These are phyloP conservation scores for Panopea generosa DNA, from an alignment of 2,888 invertebrate species.

Conservation along the genomic window DNA sequence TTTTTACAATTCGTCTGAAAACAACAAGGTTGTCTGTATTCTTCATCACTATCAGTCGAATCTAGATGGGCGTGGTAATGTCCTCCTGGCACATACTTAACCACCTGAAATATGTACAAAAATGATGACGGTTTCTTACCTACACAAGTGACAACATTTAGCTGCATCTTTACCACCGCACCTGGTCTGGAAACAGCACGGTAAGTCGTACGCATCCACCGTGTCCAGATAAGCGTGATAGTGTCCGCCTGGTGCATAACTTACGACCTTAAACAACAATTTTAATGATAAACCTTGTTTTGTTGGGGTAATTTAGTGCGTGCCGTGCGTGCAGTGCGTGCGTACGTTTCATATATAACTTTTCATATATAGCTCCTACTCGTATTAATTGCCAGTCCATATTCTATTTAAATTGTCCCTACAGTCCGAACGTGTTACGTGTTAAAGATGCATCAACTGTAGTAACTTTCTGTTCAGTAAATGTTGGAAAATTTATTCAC, in stretches of 20 bases:
- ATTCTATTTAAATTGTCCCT: no score
- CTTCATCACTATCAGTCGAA: conserved; percentile 13
- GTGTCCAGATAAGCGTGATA: conserved; percentile 60
- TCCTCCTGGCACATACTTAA: conserved; percentile 46
- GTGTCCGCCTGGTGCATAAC: conserved; percentile 49
- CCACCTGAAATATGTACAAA: conserved; percentile 34
- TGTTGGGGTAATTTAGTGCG: no score
- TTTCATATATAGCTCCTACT: no score
- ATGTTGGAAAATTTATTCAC: no score
- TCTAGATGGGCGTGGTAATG: conserved; percentile 61
- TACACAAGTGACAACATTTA: conserved; percentile 33
- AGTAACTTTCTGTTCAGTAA: no score
- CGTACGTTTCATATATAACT: no score
- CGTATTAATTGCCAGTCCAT: no score
- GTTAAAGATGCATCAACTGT: no score
- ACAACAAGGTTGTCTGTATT: conserved; percentile 41
- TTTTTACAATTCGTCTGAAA: conserved; percentile 36
- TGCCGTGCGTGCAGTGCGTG: no score
- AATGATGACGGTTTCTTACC: conserved; percentile 13
- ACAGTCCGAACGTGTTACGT: no score
- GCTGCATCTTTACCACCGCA: conserved; percentile 29
- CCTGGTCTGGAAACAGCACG: conserved; percentile 28
- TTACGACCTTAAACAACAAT: conserved; percentile 47
- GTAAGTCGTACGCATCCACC: not conserved
- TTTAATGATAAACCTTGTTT: no score